A percentile compares a stretch with the other conserved stretches of the same genome.
Evolutionary conservation across 92 coral and sea anemone genomes (phyloP).

Genomic region (Umimayanthus kanabou): DNA sequence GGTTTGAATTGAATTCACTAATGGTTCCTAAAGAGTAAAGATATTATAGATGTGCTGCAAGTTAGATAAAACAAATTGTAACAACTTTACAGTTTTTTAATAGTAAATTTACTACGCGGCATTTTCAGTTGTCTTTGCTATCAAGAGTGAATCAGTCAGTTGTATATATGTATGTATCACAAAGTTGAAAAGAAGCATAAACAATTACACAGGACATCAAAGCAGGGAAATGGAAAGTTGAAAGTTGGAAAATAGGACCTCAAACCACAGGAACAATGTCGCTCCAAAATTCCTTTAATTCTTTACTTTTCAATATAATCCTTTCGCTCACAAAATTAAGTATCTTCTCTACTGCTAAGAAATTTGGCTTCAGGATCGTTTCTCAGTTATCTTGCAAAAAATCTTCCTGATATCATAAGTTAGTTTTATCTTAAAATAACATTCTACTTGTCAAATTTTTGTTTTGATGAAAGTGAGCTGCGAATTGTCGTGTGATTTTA

Average conservation of each 20-base stretch:
- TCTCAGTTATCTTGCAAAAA: neutral
- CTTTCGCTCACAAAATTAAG: neutral
- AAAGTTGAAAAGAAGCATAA: neutral
- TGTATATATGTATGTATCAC: too few species aligned
- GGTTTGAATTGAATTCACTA: too few species aligned
- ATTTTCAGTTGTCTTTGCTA: too few species aligned
- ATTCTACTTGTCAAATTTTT: neutral
- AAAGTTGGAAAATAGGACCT: neutral
- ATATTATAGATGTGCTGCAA: too few species aligned
- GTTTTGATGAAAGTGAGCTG: slow-evolving; percentile 3
- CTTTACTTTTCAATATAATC: neutral
- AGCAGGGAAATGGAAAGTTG: neutral
- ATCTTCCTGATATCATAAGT: neutral
- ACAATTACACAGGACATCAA: neutral
- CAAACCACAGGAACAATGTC: neutral
- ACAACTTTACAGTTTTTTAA: too few species aligned
- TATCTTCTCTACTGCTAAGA: neutral
- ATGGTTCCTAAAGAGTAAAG: too few species aligned
- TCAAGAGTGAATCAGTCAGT: too few species aligned
- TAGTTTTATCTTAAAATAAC: slow-evolving; percentile 5
- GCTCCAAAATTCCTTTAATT: neutral
- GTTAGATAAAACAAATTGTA: too few species aligned
- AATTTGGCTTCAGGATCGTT: neutral
- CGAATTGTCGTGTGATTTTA: neutral
- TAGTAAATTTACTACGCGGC: too few species aligned